Percentiles rank a stretch among this genome's conserved stretches.
phyloP scores from a whole-genome alignment of 2,797 vertebrate species.

The Ctenosaura bakeri region DNA sequence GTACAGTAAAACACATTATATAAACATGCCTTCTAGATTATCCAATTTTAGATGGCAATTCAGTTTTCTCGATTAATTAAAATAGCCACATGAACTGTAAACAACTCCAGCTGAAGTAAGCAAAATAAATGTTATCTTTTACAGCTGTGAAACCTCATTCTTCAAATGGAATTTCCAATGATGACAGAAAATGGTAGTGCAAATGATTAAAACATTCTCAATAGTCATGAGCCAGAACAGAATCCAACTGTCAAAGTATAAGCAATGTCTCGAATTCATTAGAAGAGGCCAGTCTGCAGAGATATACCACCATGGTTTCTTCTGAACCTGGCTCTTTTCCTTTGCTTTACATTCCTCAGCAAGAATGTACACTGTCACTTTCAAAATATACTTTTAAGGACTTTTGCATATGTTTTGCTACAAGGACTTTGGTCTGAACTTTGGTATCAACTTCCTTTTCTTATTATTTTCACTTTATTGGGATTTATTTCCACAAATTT shows the following conservation, averaged over 20 bases:
- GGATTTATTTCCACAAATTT: constrained; percentile 43
- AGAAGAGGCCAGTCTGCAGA: neutral
- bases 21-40: neutral
- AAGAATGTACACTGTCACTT: constrained; percentile 64
- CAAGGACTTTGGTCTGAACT: constrained; percentile 65
- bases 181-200: constrained; percentile 16
- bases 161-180: constrained; percentile 27
- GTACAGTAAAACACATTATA: neutral
- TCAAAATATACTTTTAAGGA: constrained; percentile 68
- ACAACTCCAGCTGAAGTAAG: neutral
- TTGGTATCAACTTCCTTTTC: constrained; percentile 72
- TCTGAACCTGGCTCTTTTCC: neutral
- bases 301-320: constrained; percentile 4
- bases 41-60: neutral
- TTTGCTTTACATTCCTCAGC: neutral
- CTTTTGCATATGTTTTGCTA: constrained; percentile 75
- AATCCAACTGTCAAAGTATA: constrained; percentile 50
- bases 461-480: constrained; percentile 60
- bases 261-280: constrained; percentile 28
- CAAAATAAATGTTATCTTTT: constrained; percentile 4
- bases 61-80: constrained; percentile 13
- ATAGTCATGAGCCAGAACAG: constrained; percentile 9
- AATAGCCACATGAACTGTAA: constrained; percentile 24
- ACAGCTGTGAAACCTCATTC: constrained; percentile 35
- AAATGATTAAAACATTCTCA: constrained; percentile 47